These are phyloP conservation scores for Apistogramma diplotaenia DNA, from an alignment of 2,113 vertebrate genomes.

Conservation along the genomic window DNA sequence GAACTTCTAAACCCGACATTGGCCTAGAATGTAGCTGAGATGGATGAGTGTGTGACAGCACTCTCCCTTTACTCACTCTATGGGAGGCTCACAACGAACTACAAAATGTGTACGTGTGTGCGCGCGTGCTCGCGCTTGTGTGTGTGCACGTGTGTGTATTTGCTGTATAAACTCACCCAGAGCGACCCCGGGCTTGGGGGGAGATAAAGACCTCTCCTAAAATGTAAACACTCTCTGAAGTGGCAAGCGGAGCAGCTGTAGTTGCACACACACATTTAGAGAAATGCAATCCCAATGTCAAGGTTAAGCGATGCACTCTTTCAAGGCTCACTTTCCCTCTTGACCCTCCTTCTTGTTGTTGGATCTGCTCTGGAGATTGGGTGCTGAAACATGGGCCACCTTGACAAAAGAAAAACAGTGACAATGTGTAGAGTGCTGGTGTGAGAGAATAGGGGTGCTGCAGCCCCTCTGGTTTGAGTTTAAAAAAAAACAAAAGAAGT, in stretches of 20 bases:
- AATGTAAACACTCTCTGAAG: conserved; percentile 84
- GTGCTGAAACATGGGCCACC: conserved; percentile 40
- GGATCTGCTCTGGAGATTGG: conserved; percentile 37
- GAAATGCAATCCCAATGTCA: conserved; percentile 75
- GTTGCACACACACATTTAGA: conserved; percentile 69
- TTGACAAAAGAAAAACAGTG: conserved; percentile 31
- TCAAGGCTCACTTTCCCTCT: conserved; percentile 78
- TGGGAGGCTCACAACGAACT: conserved; percentile 44
- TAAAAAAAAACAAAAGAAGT: background rate
- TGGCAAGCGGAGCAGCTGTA: conserved; percentile 74
- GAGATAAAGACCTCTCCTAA: conserved; percentile 80
- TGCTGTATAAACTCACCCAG: conserved; percentile 77
- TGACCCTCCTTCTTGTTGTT: conserved; percentile 61
- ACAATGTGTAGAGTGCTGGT: conserved; percentile 4
- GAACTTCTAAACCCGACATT: conserved; percentile 40
- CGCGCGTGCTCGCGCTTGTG: conserved; percentile 30
- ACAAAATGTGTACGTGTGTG: conserved; percentile 31
- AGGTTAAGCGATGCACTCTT: conserved; percentile 79
- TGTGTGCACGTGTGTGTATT: conserved; percentile 44
- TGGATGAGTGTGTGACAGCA: conserved; percentile 77
- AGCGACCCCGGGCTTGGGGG: conserved; percentile 70
- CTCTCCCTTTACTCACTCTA: conserved; percentile 66
- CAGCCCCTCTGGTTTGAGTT: background rate
- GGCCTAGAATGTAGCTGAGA: conserved; percentile 64
- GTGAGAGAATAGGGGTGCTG: background rate